A percentile compares a stretch with the other conserved stretches of the same genome.
Conservation (phyloP, 2,888 invertebrate species). For the Macrosoma leucophasiata region DNA sequence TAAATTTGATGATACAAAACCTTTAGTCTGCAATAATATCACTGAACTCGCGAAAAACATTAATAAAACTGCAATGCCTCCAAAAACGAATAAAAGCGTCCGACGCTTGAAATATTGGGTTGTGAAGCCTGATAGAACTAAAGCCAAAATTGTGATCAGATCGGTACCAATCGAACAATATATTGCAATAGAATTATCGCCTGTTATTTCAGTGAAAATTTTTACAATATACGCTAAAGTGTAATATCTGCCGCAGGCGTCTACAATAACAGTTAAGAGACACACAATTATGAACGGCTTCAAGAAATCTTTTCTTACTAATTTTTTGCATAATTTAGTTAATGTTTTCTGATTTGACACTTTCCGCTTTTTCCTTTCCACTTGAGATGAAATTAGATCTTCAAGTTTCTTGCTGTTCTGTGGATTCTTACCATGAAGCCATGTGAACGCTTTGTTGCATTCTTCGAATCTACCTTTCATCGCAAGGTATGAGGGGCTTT, state of each 20-base stretch:
- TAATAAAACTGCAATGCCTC: not conserved
- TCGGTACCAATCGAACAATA: constrained; percentile 10
- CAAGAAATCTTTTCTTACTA: constrained; percentile 31
- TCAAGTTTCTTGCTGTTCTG: constrained; percentile 32
- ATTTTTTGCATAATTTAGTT: constrained; percentile 3
- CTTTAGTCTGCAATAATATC: too few species aligned
- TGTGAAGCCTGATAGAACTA: constrained; percentile 6
- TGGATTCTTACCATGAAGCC: constrained; percentile 31
- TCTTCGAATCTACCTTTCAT: constrained; percentile 36
- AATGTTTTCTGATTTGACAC: constrained; percentile 12
- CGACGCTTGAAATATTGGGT: constrained; percentile 10
- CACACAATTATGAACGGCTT: constrained; percentile 31
- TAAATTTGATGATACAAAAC: constrained; percentile 13
- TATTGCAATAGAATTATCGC: constrained; percentile 7
- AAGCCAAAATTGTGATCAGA: constrained; percentile 7
- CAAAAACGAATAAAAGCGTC: constrained; percentile 10
- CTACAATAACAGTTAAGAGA: constrained; percentile 32
- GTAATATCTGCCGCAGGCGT: constrained; percentile 37
- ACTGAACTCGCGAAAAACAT: constrained; percentile 28
- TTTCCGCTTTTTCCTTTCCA: constrained; percentile 15
- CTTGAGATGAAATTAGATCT: constrained; percentile 27
- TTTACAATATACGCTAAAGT: constrained; percentile 23
- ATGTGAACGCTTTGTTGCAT: constrained; percentile 34
- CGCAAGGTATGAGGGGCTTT: constrained; percentile 40
- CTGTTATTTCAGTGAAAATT: constrained; percentile 8